Evolutionary conservation across 2,113 vertebrate genomes (phyloP), one percentile per base, ranked within the genome.

Genomic region (Pygoscelis adeliae): DNA sequence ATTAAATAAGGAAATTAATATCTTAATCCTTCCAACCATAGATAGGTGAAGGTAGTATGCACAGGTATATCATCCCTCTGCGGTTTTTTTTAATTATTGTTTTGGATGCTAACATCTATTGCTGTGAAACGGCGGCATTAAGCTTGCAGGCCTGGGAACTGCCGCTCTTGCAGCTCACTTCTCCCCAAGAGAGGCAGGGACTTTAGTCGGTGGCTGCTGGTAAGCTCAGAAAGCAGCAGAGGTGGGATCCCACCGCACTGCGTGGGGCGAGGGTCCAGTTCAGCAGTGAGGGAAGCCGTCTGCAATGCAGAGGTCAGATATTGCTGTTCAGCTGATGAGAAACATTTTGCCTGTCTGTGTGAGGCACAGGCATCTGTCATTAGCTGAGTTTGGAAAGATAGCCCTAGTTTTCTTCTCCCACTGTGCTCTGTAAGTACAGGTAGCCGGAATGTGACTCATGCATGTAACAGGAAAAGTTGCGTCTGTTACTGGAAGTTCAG

Each of bases 341-440:
- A 82, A 53, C 2, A 0, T 74, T 93, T 63, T 62, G 12, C 32
- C 25, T 65, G 25, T 73, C 53, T 34, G 21, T 32, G 34, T 67
- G 50, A 88, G 49, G n/a, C 20, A 53, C 15, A 36, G 27, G 8
- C 40, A 34, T 18, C 30, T 58, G 27, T 25, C 0, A 0, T 58
- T 59, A 66, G 29, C 25, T 63, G 30, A 40, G 26, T 66, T 76
- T 82, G 85, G 38, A 40, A 71, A 65, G 29, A 16, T 7, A 47
- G 19, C 15, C 30, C 38, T 11, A 13, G 18, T 66, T 77, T 62
- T 58, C 65, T 79, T 87, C n/a, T 85, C 20, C 42, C n/a, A 9
- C 36, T 15, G 63, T 58, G 16, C 49, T 73, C 83, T 61, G 8
- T 32, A 40, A 56, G 58, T 44, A 49, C 79, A 95, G 79, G 89